Conservation (phyloP, 2,888 invertebrate species). For the Actias luna region DNA sequence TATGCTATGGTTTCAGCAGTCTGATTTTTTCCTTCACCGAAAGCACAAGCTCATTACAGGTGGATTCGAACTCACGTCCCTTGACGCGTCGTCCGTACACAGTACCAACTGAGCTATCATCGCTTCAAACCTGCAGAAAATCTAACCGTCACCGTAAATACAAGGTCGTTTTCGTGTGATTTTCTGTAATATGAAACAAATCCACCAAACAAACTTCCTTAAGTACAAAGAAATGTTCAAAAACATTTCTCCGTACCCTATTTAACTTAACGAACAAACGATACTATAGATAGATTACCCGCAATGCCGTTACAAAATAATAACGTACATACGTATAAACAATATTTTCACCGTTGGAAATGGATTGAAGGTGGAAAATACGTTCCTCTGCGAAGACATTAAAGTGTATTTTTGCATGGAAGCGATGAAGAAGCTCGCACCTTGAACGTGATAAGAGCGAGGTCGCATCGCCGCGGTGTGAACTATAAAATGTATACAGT, state of each 20-base stretch:
- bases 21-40: no score
- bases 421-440: constrained; percentile 47
- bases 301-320: constrained; percentile 26
- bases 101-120: no score
- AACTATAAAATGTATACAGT: constrained; percentile 5
- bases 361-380: constrained; percentile 8
- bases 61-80: no score
- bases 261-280: not conserved
- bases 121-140: no score
- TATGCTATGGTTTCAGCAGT: no score
- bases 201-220: no score
- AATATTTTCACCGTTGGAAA: constrained; percentile 22
- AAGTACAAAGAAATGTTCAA: not conserved
- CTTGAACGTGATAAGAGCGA: constrained; percentile 73
- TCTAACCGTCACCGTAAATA: no score
- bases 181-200: no score
- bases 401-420: constrained; percentile 30
- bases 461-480: constrained; percentile 43
- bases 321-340: not conserved
- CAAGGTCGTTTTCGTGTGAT: no score
- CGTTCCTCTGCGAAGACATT: constrained; percentile 19
- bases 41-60: no score
- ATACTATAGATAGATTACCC: constrained; percentile 10
- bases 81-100: no score
- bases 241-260: no score